phyloP scores from a whole-genome alignment of 2,888 invertebrate species.

The Coecobrya sp. region DNA sequence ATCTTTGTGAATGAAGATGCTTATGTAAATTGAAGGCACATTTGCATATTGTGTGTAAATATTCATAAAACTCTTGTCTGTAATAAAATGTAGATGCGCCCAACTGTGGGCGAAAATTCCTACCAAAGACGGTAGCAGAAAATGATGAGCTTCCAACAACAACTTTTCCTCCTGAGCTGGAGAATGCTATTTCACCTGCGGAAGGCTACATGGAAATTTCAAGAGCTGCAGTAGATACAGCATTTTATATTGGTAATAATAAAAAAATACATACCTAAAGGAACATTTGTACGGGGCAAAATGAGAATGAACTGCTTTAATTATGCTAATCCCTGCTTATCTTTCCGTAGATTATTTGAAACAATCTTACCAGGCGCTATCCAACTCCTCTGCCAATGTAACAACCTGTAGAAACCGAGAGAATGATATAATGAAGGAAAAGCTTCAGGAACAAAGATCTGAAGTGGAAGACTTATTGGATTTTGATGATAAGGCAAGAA shows the following conservation, averaged over 20 bases:
- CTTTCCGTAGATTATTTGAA: slow-evolving; percentile 84
- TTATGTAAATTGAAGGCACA: no score
- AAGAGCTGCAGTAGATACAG: slow-evolving; percentile 82
- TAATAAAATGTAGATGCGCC: slow-evolving; percentile 84
- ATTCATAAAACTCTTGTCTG: neutral
- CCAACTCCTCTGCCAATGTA: slow-evolving; percentile 82
- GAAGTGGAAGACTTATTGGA: slow-evolving; percentile 64
- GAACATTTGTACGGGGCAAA: no score
- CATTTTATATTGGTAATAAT: slow-evolving; percentile 85
- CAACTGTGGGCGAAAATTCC: slow-evolving; percentile 82
- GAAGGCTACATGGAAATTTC: slow-evolving; percentile 76
- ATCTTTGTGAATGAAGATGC: no score
- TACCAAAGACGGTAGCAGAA: slow-evolving; percentile 39
- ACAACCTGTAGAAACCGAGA: slow-evolving; percentile 81
- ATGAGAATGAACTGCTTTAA: no score
- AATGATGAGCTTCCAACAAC: slow-evolving; percentile 60
- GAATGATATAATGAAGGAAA: slow-evolving; percentile 70
- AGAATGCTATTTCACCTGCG: slow-evolving; percentile 57
- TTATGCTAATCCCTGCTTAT: neutral
- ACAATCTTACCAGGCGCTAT: slow-evolving; percentile 84
- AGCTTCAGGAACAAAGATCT: slow-evolving; percentile 69
- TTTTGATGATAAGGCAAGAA: slow-evolving; percentile 85
- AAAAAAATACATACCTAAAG: no score
- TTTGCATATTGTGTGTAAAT: no score
- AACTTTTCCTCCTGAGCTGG: slow-evolving; percentile 66